Conservation (phyloP, 1,140 invertebrate genomes). For the Trichomalopsis sarcophagae region DNA sequence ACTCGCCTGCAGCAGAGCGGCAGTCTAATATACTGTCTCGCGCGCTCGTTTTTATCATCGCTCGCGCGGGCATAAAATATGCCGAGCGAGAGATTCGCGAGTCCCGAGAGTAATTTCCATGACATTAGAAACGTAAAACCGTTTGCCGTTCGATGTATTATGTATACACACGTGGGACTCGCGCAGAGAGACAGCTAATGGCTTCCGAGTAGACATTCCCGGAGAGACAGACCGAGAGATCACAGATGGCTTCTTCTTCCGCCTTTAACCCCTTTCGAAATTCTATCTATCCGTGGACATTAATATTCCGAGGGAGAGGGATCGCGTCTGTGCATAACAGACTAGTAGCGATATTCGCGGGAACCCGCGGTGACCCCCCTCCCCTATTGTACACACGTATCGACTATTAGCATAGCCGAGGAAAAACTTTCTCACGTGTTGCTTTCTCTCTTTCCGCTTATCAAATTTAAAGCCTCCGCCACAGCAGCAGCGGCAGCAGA, state of each 20-base stretch:
- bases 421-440: conserved; percentile 50
- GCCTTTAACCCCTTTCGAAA: conserved; percentile 49
- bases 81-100: conserved; percentile 37
- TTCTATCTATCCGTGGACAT: conserved; percentile 45
- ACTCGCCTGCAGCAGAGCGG: conserved; percentile 31
- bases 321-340: not conserved
- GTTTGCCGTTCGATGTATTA: not conserved
- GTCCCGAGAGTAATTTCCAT: conserved; percentile 55
- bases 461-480: conserved; percentile 41
- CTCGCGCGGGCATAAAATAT: conserved; percentile 36
- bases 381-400: conserved; percentile 39
- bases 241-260: conserved; percentile 56
- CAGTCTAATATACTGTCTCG: not conserved
- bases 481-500: conserved; percentile 10
- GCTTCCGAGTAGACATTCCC: conserved; percentile 47
- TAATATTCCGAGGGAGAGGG: conserved; percentile 43
- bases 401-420: conserved; percentile 46
- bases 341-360: conserved; percentile 7
- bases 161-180: conserved; percentile 35
- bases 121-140: conserved; percentile 53
- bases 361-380: not conserved
- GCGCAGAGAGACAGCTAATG: conserved; percentile 30
- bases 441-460: conserved; percentile 11
- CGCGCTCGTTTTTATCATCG: conserved; percentile 41
- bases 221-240: not conserved